Conservation (phyloP, 2,888 invertebrate species). For the Andrena bicolor region DNA sequence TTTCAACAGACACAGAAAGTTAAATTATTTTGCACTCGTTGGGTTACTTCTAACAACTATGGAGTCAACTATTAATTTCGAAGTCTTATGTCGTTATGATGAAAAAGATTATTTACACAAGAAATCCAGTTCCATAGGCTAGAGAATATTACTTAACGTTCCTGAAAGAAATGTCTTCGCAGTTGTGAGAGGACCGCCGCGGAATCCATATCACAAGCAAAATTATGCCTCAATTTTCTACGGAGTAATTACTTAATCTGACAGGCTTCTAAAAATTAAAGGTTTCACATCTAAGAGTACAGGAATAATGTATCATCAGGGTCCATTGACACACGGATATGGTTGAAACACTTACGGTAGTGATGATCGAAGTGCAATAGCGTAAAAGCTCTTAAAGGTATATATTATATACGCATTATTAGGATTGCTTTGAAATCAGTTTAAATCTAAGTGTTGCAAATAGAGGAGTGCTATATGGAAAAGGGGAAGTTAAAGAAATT, state of each 20-base stretch:
- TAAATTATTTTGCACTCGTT: neutral
- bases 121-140: neutral
- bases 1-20: neutral
- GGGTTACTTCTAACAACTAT: neutral
- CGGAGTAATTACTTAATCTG: slow-evolving; percentile 10
- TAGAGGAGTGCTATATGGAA: slow-evolving; percentile 18
- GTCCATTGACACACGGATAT: slow-evolving; percentile 42
- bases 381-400: slow-evolving; percentile 24
- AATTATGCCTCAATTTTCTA: slow-evolving; percentile 15
- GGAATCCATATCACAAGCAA: slow-evolving; percentile 21
- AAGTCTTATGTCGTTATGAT: neutral
- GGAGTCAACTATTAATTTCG: neutral
- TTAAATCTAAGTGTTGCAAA: slow-evolving; percentile 34
- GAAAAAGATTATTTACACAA: slow-evolving; percentile 16
- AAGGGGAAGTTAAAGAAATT: slow-evolving; percentile 26
- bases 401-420: slow-evolving; percentile 21
- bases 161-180: slow-evolving; percentile 28
- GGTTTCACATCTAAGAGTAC: slow-evolving; percentile 10
- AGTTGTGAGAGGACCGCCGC: slow-evolving; percentile 18
- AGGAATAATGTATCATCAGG: slow-evolving; percentile 18
- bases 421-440: slow-evolving; percentile 24
- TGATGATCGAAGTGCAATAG: slow-evolving; percentile 12
- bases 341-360: slow-evolving; percentile 32
- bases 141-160: slow-evolving; percentile 40
- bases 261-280: slow-evolving; percentile 29